Evolutionary conservation across 2,888 invertebrate genomes (phyloP).

Genomic region (Drosophila cognata): DNA sequence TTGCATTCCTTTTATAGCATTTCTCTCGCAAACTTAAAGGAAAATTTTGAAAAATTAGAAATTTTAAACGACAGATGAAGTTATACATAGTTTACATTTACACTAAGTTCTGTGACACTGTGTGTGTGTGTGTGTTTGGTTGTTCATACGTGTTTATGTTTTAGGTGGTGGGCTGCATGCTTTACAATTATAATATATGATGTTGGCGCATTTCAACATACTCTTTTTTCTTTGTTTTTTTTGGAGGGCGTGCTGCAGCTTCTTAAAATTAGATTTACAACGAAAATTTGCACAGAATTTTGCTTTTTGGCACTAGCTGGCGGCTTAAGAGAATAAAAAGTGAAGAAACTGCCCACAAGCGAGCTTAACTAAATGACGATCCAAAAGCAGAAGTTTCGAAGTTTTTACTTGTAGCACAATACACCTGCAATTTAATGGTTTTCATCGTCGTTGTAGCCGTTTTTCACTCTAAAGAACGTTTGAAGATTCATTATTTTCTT

Average conservation of each 20-base stretch:
- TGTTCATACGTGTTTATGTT: conserved; percentile 24
- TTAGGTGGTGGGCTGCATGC: conserved; percentile 47
- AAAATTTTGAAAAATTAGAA: conserved; percentile 67
- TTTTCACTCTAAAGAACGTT: conserved; percentile 35
- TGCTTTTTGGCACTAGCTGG: conserved; percentile 74
- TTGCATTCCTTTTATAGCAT: conserved; percentile 48
- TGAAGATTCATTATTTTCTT: conserved; percentile 17
- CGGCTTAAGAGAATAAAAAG: conserved; percentile 48
- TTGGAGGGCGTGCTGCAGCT: conserved; percentile 35
- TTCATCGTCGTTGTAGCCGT: conserved; percentile 24
- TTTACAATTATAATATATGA: conserved; percentile 60
- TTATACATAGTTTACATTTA: conserved; percentile 62
- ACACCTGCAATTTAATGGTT: conserved; percentile 23
- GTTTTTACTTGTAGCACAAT: conserved; percentile 37
- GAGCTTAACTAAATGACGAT: conserved; percentile 40
- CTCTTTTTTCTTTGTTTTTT: conserved; percentile 3
- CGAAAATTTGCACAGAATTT: conserved; percentile 67
- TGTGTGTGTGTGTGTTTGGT: conserved; percentile 30
- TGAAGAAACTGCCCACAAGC: conserved; percentile 43
- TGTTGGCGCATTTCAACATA: conserved; percentile 18
- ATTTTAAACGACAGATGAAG: conserved; percentile 62
- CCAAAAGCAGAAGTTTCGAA: conserved; percentile 23
- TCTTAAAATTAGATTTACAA: conserved; percentile 48
- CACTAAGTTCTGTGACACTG: conserved; percentile 60
- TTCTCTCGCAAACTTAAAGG: conserved; percentile 53